Conservation (phyloP, 37 sponge, comb jelly and placozoan genomes). For the Bolinopsis microptera region DNA sequence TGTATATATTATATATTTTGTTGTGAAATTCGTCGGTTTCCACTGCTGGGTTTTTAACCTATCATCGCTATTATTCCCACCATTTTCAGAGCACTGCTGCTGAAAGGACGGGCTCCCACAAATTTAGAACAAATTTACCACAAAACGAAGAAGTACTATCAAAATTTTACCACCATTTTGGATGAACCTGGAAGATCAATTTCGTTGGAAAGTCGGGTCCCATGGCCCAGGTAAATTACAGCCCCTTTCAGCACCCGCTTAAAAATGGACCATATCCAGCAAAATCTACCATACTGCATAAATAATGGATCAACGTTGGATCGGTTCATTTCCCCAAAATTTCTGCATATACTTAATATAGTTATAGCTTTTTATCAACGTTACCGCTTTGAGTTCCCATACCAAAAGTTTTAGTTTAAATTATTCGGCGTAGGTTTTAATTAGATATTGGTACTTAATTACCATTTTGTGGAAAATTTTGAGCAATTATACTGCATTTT, state of each 20-base stretch:
- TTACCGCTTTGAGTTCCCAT: not conserved
- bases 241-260: not conserved
- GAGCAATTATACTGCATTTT: not conserved
- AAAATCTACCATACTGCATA: not conserved
- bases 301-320: not conserved
- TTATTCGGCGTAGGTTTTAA: not conserved
- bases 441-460: not conserved
- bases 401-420: not conserved
- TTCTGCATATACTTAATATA: not conserved
- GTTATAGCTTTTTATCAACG: not conserved
- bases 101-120: not conserved
- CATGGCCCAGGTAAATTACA: not conserved
- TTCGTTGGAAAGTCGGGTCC: not conserved
- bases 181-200: not conserved
- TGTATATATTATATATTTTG: not conserved
- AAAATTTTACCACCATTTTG: not conserved
- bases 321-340: not conserved
- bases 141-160: constrained; percentile 38
- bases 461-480: not conserved
- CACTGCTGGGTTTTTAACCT: not conserved
- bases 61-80: not conserved
- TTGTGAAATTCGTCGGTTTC: not conserved
- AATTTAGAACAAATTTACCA: not conserved
- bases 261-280: not conserved
- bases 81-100: not conserved